Base-by-base conservation (phyloP, 2,797 vertebrate species). In the Geotrypetes seraphini region DNA sequence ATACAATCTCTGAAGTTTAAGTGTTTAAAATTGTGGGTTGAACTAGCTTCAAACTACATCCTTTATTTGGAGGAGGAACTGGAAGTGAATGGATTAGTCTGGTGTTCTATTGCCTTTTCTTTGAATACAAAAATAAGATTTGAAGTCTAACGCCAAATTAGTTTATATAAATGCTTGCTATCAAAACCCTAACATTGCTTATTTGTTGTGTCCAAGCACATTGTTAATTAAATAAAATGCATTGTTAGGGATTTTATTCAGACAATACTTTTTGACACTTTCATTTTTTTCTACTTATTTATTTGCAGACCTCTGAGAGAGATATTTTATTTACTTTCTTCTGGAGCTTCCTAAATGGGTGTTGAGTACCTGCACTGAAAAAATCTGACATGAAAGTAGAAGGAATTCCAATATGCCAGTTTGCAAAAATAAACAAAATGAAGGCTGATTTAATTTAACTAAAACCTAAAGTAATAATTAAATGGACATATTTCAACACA, bases 311-410 rank as follows among this genome's bases (percentile, higher is more conserved):
- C 70, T 66, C 54, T 54, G 56, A 68, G 69, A 73, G 57, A 54
- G n/a, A 64, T 67, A 73, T 72, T 62, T 60, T 56, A 59, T 60
- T 72, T 75, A 66, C 60, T 68, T 73, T 73, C 53, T 79, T 75
- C 71, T 56, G 60, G 78, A 81, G 82, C 82, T 84, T 85, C 79
- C 82, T 72, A 66, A 60, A 75, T 69, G 50, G 58, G 55, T 71
- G 61, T 71, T 66, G 69, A 74, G 70, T 75, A 73, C 66, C 76
- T 79, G 73, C 82, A 85, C 77, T 82, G 76, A 81, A 60, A 66
- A 47, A 64, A 73, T 63, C 54, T 65, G 63, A 71, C 52, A 64
- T 67, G 67, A 72, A 69, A 55, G 31, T 59, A 54, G 69, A 61
- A 71, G 49, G 61, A 35, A 71, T 58, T 31, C 49, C 62, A 47